Conservation (phyloP, 2,113 vertebrate species). For the Trichechus manatus region DNA sequence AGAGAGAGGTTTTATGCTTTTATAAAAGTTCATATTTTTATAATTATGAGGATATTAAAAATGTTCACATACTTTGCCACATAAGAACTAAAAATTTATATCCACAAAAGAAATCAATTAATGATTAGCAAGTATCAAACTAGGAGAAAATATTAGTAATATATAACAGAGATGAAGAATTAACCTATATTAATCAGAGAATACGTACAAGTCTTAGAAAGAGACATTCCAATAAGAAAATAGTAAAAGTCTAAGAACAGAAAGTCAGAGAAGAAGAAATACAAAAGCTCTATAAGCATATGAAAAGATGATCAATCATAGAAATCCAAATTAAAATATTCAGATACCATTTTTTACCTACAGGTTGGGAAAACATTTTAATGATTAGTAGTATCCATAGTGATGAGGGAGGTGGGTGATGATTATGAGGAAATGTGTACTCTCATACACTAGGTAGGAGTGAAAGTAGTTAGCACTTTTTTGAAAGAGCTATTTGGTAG, state of each 20-base stretch:
- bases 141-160: background rate
- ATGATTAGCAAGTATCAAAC: background rate
- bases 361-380: background rate
- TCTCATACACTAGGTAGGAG: no score
- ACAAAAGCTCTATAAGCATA: background rate
- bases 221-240: background rate
- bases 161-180: background rate
- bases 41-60: background rate
- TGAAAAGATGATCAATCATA: background rate
- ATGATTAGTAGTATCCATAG: no score
- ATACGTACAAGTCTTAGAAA: background rate
- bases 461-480: no score
- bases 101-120: background rate
- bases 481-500: no score
- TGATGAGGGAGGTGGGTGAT: no score
- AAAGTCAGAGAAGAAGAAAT: background rate
- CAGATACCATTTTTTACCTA: no score
- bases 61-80: background rate
- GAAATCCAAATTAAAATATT: background rate
- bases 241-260: background rate
- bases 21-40: background rate
- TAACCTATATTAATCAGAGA: background rate
- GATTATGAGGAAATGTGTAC: no score
- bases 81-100: background rate
- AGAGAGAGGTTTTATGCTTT: background rate